These are phyloP conservation scores for Drosophila paracracens DNA, from an alignment of 2,888 invertebrate species.

Conservation along the genomic window DNA sequence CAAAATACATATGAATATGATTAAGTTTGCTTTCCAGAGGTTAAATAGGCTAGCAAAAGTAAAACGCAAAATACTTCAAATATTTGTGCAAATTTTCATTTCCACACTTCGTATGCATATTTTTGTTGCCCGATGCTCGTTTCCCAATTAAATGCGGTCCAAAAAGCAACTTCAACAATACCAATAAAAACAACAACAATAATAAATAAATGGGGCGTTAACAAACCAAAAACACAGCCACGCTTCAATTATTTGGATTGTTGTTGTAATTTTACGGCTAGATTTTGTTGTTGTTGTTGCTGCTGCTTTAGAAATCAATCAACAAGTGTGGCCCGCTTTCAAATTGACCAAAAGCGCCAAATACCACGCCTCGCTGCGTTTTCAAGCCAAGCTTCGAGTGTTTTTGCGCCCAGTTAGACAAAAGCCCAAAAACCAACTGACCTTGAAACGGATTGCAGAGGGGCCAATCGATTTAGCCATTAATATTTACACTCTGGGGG, in stretches of 20 bases:
- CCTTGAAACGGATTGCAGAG: conserved; percentile 60
- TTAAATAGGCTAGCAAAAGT: conserved; percentile 72
- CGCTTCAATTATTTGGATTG: conserved; percentile 44
- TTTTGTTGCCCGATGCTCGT: conserved; percentile 38
- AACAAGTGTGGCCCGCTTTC: conserved; percentile 78
- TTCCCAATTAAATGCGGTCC: conserved; percentile 66
- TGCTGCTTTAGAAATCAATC: conserved; percentile 66
- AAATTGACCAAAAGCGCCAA: conserved; percentile 53
- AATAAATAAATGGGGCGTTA: conserved; percentile 65
- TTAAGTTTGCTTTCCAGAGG: conserved; percentile 57
- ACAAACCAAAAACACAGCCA: conserved; percentile 32
- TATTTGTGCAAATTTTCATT: conserved; percentile 72
- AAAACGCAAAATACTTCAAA: conserved; percentile 55
- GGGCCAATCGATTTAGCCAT: conserved; percentile 30
- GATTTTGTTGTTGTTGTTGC: conserved; percentile 9
- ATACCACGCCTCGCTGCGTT: conserved; percentile 65
- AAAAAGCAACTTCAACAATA: conserved; percentile 21
- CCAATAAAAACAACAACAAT: conserved; percentile 15
- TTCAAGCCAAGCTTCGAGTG: conserved; percentile 46
- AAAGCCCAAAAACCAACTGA: conserved; percentile 38
- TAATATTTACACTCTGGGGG: conserved; percentile 32
- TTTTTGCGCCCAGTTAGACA: conserved; percentile 45
- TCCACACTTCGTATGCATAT: conserved; percentile 61
- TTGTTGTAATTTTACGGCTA: conserved; percentile 10
- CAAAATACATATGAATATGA: conserved; percentile 28